These are phyloP conservation scores for Turritopsis rubra DNA, from an alignment of 30 jellyfish, hydroid and myxozoan species.

Conservation along the genomic window DNA sequence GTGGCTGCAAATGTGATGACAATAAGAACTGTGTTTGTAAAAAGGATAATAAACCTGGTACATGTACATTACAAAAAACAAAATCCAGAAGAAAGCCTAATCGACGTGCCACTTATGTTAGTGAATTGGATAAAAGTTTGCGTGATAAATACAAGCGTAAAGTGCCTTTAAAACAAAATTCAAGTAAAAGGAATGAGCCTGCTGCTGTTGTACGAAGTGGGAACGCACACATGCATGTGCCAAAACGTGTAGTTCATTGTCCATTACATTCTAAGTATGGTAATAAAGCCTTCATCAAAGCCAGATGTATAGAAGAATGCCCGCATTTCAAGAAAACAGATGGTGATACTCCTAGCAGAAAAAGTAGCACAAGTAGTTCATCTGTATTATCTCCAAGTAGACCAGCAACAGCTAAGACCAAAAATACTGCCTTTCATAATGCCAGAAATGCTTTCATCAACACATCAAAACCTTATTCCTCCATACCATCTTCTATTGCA, in stretches of 20 bases:
- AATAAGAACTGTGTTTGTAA: constrained; percentile 12
- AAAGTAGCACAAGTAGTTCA: neutral
- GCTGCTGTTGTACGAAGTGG: neutral
- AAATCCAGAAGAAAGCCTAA: constrained; percentile 75
- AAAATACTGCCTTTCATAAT: neutral
- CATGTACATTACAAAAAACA: constrained; percentile 38
- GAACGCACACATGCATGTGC: neutral
- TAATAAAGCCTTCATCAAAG: constrained; percentile 32
- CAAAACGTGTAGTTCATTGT: constrained; percentile 25
- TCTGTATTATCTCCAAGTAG: neutral
- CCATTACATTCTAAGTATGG: constrained; percentile 44
- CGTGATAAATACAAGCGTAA: constrained; percentile 52
- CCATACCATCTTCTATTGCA: neutral
- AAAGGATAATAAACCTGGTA: constrained; percentile 1
- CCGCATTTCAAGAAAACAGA: constrained; percentile 28
- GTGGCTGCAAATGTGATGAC: constrained; percentile 14
- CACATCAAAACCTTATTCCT: neutral
- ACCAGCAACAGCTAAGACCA: neutral
- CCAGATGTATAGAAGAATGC: constrained; percentile 40
- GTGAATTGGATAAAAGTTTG: constrained; percentile 67
- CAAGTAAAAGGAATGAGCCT: neutral
- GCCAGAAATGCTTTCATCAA: neutral
- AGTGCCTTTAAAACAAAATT: constrained; percentile 6
- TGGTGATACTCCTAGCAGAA: neutral
- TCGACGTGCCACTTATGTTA: constrained; percentile 78